Base-by-base conservation (phyloP, 2,113 vertebrate genomes). In the Garra rufa region DNA sequence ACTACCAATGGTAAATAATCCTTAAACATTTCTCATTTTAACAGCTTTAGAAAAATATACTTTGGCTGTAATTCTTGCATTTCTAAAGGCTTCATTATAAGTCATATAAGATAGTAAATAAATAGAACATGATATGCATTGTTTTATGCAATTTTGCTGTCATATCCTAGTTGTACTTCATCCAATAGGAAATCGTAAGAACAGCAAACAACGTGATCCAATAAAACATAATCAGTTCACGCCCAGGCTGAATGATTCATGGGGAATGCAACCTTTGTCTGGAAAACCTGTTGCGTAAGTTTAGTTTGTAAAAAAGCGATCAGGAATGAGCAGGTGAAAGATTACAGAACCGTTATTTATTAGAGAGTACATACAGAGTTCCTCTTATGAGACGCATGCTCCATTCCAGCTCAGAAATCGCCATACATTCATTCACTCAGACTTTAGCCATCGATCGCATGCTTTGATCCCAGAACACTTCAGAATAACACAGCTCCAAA, bases 331-430 rank as follows among this genome's bases (percentile, higher is more conserved):
- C 24, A 70, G 24, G 9, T 34, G 82, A 52, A 19, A 57, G 9
- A 86, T 63, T 86, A 83, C 46, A 73, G 82, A 89, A 85, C 65
- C 76, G 77, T 91, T 92, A 91, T 93, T 92, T 79, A 90, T 91
- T 85, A 61, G 77, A 10, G 82, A 91, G 88, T 76, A 91, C 86
- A 87, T 89, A 86, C 81, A 84, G 41, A 88, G 21, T 57, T 87
- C 84, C 67, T 89, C 77, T 88, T 74, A 9, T 69, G 84, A 87
- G 63, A 87, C 74, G 70, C 92, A 92, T 91, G 90, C 91, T 86
- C 43, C 81, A 71, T 82, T 69, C 70, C 55, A 87, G 83, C 89
- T 84, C 87, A 86, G 86, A 85, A 91, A 88, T 87, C 87, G 61
- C 81, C 85, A 85, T 83, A 59, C 86, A 88, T 88, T 85, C 88